These are phyloP conservation scores for Drosophila greeni DNA, from an alignment of 2,888 invertebrate genomes.

Conservation along the genomic window DNA sequence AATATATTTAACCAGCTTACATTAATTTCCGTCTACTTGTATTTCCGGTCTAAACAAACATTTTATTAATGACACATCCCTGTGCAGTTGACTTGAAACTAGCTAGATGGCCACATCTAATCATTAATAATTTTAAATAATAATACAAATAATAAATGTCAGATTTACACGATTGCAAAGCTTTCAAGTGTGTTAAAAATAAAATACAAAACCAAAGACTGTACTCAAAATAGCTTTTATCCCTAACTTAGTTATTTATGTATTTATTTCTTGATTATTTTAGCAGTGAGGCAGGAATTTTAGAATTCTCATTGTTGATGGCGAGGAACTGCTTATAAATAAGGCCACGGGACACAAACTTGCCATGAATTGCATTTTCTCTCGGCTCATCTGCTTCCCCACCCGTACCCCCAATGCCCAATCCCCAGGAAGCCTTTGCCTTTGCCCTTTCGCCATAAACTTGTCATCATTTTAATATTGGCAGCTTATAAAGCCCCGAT, in stretches of 20 bases:
- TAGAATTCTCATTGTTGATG: slow-evolving; percentile 54
- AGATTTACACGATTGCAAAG: no score
- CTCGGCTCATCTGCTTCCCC: slow-evolving; percentile 23
- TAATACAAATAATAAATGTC: no score
- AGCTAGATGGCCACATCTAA: neutral
- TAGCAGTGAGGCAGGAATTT: slow-evolving; percentile 27
- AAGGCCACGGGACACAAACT: slow-evolving; percentile 63
- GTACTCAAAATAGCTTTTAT: neutral
- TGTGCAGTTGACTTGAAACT: no score
- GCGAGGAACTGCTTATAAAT: slow-evolving; percentile 34
- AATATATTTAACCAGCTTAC: neutral
- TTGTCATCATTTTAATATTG: slow-evolving; percentile 74
- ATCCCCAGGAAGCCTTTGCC: slow-evolving; percentile 14
- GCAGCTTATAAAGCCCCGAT: slow-evolving; percentile 73
- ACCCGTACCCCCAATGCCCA: slow-evolving; percentile 17
- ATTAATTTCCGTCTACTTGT: neutral
- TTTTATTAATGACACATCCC: neutral
- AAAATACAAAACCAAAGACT: neutral
- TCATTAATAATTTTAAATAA: neutral
- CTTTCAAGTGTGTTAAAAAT: neutral
- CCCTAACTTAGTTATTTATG: slow-evolving; percentile 12
- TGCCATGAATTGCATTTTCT: slow-evolving; percentile 70
- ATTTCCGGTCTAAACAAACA: neutral
- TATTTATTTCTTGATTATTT: slow-evolving; percentile 21
- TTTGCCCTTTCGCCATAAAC: slow-evolving; percentile 59